A percentile compares a stretch with the other conserved stretches of the same genome.
Evolutionary conservation across 2,113 vertebrate genomes (phyloP).

Genomic region (Tetrao urogallus): DNA sequence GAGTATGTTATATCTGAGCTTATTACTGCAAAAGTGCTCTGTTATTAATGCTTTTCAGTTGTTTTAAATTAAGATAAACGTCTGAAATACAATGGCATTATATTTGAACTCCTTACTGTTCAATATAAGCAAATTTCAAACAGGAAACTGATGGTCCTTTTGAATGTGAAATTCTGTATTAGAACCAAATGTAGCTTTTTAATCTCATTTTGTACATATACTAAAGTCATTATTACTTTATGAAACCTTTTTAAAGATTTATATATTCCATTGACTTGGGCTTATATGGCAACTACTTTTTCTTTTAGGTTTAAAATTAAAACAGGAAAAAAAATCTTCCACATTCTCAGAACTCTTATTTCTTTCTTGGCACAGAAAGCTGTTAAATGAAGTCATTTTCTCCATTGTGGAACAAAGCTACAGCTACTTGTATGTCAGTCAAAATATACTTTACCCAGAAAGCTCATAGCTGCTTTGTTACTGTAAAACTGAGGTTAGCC

Average conservation of each 20-base stretch:
- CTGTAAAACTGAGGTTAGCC: conserved; percentile 38
- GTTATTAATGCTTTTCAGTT: conserved; percentile 62
- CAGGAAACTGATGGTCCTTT: conserved; percentile 60
- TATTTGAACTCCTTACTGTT: conserved; percentile 63
- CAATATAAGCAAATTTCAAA: conserved; percentile 62
- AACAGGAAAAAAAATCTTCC: conserved; percentile 38
- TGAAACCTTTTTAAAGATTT: conserved; percentile 71
- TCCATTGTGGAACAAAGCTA: conserved; percentile 56
- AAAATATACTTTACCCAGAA: conserved; percentile 53
- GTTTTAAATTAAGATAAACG: conserved; percentile 69
- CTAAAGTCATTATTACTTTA: conserved; percentile 74
- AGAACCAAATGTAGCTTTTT: conserved; percentile 73
- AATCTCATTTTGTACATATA: conserved; percentile 69
- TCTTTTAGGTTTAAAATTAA: conserved; percentile 68
- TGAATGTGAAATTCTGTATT: conserved; percentile 69
- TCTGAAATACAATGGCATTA: conserved; percentile 69
- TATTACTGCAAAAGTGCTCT: conserved; percentile 3
- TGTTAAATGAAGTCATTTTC: conserved; percentile 67
- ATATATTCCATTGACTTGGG: conserved; percentile 56
- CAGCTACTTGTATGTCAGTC: conserved; percentile 57
- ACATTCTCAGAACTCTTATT: conserved; percentile 36
- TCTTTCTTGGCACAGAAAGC: conserved; percentile 64
- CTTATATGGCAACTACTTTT: conserved; percentile 58
- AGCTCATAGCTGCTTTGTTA: conserved; percentile 48
- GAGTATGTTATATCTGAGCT: not conserved